Evolutionary conservation across 2,797 vertebrate genomes (phyloP).

Genomic region (Crenichthys baileyi): DNA sequence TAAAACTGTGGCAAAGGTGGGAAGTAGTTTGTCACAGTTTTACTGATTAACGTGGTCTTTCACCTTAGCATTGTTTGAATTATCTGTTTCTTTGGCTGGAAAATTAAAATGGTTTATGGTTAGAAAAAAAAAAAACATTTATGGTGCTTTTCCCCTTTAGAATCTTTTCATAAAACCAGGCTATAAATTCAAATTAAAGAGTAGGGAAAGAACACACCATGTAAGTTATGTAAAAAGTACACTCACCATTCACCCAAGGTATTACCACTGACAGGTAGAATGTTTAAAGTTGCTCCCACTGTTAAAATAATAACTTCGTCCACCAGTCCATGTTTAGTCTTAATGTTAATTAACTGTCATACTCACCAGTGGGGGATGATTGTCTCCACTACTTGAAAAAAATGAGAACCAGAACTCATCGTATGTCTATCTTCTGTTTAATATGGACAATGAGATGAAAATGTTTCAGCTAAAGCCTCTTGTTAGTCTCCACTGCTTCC

Average conservation of each 20-base stretch:
- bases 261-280: background rate
- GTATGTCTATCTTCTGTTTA: background rate
- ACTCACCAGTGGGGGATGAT: background rate
- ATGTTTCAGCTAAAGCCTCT: no score
- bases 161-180: background rate
- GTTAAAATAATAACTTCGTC: background rate
- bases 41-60: conserved; percentile 1
- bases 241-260: background rate
- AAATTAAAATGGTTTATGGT: conserved; percentile 1
- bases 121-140: background rate
- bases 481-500: background rate
- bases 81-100: background rate
- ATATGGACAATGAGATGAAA: background rate
- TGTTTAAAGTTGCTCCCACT: background rate
- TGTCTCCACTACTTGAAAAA: background rate
- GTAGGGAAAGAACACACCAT: no score
- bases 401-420: background rate
- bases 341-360: background rate
- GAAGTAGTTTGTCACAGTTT: conserved; percentile 11
- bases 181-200: background rate
- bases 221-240: background rate
- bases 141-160: background rate
- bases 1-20: background rate
- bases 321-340: background rate
- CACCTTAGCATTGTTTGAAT: background rate